Conservation (phyloP, 2,888 invertebrate genomes). For the Drosophila ustulata region DNA sequence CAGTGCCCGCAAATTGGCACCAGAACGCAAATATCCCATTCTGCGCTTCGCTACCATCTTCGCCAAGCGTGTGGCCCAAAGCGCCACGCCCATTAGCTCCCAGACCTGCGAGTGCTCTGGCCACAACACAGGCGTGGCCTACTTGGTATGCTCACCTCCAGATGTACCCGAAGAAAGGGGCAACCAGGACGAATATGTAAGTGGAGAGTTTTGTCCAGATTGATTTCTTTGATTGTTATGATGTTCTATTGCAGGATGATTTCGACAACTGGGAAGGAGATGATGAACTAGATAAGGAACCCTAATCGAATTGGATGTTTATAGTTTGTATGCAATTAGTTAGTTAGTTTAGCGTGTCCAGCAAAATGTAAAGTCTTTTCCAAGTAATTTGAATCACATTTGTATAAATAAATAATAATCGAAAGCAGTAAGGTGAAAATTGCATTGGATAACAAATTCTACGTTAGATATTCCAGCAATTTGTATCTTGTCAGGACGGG, state of each 20-base stretch:
- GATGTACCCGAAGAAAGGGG: constrained; percentile 69
- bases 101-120: constrained; percentile 90
- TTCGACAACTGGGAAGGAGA: constrained; percentile 83
- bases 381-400: constrained; percentile 34
- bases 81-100: constrained; percentile 87
- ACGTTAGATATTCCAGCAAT: constrained; percentile 16
- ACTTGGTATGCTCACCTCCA: constrained; percentile 89
- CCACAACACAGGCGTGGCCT: constrained; percentile 88
- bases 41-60: constrained; percentile 89
- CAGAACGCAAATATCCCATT: constrained; percentile 86
- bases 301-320: constrained; percentile 39
- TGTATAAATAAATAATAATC: constrained; percentile 54
- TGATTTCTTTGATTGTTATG: neutral
- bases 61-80: constrained; percentile 88
- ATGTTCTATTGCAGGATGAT: constrained; percentile 65
- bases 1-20: constrained; percentile 87
- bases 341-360: constrained; percentile 50
- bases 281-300: constrained; percentile 69
- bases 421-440: neutral
- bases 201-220: constrained; percentile 25
- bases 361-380: constrained; percentile 51
- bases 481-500: constrained; percentile 14
- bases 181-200: constrained; percentile 80
- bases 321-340: constrained; percentile 50
- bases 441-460: constrained; percentile 17